A percentile compares a stretch with the other conserved stretches of the same genome.
Evolutionary conservation across 2,113 vertebrate genomes (phyloP).

Genomic region (Apistogramma diplotaenia): DNA sequence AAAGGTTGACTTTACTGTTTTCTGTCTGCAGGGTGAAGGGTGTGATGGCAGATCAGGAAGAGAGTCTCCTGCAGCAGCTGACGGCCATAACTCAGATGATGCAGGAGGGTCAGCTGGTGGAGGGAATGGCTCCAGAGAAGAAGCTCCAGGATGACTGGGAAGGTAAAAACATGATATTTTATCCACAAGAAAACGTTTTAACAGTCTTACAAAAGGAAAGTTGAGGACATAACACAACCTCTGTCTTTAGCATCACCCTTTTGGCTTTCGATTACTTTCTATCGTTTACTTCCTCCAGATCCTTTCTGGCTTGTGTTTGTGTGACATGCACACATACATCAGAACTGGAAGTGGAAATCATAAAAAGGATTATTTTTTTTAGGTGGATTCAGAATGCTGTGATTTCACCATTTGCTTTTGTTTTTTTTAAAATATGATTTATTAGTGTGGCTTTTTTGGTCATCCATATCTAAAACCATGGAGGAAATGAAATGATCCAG

Average conservation of each 20-base stretch:
- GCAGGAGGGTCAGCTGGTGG: constrained; percentile 88
- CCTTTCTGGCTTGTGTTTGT: background rate
- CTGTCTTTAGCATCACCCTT: background rate
- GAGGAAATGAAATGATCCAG: background rate
- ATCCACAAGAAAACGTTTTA: background rate
- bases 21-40: constrained; percentile 70
- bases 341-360: background rate
- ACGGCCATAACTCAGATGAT: constrained; percentile 94
- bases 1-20: background rate
- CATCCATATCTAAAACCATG: background rate
- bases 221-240: too few species aligned
- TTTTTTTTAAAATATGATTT: background rate
- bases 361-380: background rate
- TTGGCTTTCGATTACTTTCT: background rate
- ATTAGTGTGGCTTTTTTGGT: background rate
- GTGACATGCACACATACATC: background rate
- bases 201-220: background rate
- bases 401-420: background rate
- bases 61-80: constrained; percentile 87
- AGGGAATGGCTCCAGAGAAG: constrained; percentile 80
- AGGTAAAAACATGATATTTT: constrained; percentile 68
- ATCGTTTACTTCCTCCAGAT: background rate
- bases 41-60: constrained; percentile 87
- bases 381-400: background rate
- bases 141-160: constrained; percentile 82